Base-by-base conservation (phyloP, 1,140 invertebrate genomes). In the Batillaria attramentaria region DNA sequence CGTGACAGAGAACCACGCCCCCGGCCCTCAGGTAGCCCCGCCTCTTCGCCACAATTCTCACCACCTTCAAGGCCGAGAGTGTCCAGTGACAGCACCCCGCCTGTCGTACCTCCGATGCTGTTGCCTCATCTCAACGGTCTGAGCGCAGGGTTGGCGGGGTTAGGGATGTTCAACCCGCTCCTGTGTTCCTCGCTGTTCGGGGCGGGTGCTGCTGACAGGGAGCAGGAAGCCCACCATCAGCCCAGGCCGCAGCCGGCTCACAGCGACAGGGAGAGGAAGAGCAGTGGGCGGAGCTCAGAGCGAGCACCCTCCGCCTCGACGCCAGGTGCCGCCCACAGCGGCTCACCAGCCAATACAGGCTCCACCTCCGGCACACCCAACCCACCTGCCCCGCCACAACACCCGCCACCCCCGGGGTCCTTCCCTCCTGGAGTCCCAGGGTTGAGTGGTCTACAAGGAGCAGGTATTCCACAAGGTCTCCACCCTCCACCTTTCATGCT, bases 1-100 rank as follows among this genome's bases (percentile, higher is more conserved):
- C 31, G 73, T 24, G 73, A 75, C 80, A 87, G 66, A 90, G 90
- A 85, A 89, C 86, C 76, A 92, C 89, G 88, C 92, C 5, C 28
- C 42, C 28, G 69, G 77, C 24, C 20, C 33, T 60, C 57, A 28
- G 42, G 72, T 62, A 43, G 50, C 70, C n/a, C 60, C 78, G 35
- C 75, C 80, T 60, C 76, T 76, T 54, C 76, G 16, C 39, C 81
- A 10, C 74, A 77, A 33, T 77, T 80, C 24, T 39, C 77, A 16
- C 72, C 72, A 24, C 77, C 80, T 24, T 8, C 80, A 28, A 35
- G 77, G 8, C 35, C 68, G 8, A 10, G 31, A n/a, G 68, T n/a
- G 35, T 33, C 16, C n/a, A 42, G 24, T 31, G 54, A 37, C 1
- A 60, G 20, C 3, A 41, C 70, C 42, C 73, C 73, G 0, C 42